A percentile compares a stretch with the other conserved stretches of the same genome.
Conservation (phyloP, 2,797 vertebrate genomes). For the Dallia pectoralis region DNA sequence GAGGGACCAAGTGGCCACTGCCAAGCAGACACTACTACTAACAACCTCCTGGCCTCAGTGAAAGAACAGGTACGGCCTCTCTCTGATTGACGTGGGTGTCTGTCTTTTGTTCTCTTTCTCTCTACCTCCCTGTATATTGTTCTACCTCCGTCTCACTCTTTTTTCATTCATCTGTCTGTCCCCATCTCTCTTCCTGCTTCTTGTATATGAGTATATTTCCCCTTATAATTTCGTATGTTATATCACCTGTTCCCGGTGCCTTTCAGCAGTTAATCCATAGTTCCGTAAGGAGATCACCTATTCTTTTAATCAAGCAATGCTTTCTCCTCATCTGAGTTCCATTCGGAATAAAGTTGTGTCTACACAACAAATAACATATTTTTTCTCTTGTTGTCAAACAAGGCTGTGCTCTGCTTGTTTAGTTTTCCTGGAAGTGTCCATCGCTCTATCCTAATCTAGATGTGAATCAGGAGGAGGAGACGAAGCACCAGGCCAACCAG, state of each 20-base stretch:
- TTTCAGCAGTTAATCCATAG: conserved; percentile 29
- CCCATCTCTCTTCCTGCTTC: not conserved
- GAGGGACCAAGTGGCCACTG: conserved; percentile 75
- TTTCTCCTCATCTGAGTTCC: not conserved
- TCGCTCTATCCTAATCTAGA: conserved; percentile 26
- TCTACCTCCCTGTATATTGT: conserved; percentile 22
- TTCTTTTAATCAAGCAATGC: not conserved
- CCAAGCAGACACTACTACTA: conserved; percentile 85
- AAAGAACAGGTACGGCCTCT: conserved; percentile 88
- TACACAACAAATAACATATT: not conserved
- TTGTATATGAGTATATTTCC: not conserved
- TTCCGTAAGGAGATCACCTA: not conserved
- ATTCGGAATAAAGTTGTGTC: not conserved
- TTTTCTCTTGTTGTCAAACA: not conserved
- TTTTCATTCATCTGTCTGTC: not conserved
- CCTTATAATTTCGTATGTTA: not conserved
- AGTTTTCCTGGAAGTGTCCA: conserved; percentile 15
- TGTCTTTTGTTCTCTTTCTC: conserved; percentile 12
- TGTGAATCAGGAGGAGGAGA: not conserved
- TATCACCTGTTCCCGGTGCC: conserved; percentile 24
- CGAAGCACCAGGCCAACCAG: not conserved
- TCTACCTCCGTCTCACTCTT: conserved; percentile 12
- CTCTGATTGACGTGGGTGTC: conserved; percentile 4
- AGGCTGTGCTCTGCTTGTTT: not conserved
- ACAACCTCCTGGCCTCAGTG: conserved; percentile 93